Percentiles rank a stretch among this genome's conserved stretches.
Evolutionary conservation across 2,113 vertebrate species (phyloP).

Genomic region (Indri indri): DNA sequence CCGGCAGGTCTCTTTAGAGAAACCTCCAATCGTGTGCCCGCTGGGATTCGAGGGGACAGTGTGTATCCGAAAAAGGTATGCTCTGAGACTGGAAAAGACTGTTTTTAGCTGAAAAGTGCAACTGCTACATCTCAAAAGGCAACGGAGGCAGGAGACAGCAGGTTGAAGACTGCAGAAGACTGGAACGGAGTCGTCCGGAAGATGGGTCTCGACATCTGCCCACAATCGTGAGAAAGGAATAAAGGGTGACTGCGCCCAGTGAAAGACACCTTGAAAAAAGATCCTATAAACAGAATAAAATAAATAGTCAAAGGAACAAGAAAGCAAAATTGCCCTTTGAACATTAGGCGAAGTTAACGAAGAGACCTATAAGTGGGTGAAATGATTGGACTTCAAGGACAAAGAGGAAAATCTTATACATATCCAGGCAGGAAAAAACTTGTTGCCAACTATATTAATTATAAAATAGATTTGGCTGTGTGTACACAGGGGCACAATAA

Average conservation of each 20-base stretch:
- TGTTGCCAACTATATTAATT: not conserved
- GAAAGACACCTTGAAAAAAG: not conserved
- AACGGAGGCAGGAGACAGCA: not conserved
- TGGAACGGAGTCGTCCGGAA: not conserved
- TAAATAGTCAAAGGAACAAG: not conserved
- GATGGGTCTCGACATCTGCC: not conserved
- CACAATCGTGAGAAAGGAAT: not conserved
- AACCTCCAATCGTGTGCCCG: not conserved
- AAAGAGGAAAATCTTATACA: not conserved
- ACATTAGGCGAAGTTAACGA: not conserved
- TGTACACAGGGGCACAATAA: not conserved
- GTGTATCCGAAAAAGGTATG: not conserved
- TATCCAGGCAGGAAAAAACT: not conserved
- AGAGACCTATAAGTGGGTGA: not conserved
- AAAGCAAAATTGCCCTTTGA: not conserved
- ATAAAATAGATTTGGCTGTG: not conserved
- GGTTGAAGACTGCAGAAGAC: not conserved
- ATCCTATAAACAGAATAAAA: not conserved
- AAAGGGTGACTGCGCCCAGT: not conserved
- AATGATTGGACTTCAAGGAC: constrained; percentile 21
- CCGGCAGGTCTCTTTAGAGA: not conserved
- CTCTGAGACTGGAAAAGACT: not conserved
- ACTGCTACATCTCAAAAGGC: not conserved
- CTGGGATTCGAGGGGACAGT: not conserved
- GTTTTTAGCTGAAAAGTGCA: not conserved